Percentiles rank a stretch among this genome's conserved stretches.
phyloP scores from a whole-genome alignment of 2,113 vertebrate genomes.

The Coreoperca whiteheadi region DNA sequence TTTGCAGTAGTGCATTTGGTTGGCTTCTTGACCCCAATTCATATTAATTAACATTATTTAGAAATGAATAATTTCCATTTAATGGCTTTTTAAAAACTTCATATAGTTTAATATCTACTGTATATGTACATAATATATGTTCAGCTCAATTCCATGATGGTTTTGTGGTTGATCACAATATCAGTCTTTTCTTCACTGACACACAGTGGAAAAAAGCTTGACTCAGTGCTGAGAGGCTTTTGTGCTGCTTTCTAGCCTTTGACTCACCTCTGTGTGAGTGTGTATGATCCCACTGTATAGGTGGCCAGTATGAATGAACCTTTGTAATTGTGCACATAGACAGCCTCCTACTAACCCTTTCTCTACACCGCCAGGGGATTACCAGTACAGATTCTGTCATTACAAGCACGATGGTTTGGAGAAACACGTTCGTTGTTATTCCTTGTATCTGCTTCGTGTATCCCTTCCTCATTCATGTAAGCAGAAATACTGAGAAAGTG shows the following conservation, averaged over 20 bases:
- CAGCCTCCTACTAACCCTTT: background rate
- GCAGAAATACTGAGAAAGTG: background rate
- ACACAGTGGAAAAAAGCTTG: background rate
- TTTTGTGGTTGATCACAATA: background rate
- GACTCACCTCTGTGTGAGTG: conserved; percentile 18
- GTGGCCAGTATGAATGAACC: background rate
- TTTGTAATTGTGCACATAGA: conserved; percentile 18
- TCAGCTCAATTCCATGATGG: background rate
- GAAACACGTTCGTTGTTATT: background rate
- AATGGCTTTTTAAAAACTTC: too few relatives aligned
- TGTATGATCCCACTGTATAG: conserved; percentile 23
- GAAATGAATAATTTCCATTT: too few relatives aligned
- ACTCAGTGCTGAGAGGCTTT: background rate
- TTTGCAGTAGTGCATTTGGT: too few relatives aligned
- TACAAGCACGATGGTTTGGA: conserved; percentile 1
- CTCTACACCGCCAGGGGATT: background rate
- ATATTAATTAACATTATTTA: background rate
- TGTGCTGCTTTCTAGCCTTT: conserved; percentile 15
- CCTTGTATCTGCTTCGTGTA: background rate
- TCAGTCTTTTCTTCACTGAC: conserved; percentile 5
- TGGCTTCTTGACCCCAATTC: background rate
- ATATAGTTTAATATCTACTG: background rate
- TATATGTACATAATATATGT: background rate
- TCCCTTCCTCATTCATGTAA: conserved; percentile 3
- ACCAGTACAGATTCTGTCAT: background rate